A percentile compares a stretch with the other conserved stretches of the same genome.
Conservation (phyloP, 2,888 invertebrate species). For the Metacarcinus magister region DNA sequence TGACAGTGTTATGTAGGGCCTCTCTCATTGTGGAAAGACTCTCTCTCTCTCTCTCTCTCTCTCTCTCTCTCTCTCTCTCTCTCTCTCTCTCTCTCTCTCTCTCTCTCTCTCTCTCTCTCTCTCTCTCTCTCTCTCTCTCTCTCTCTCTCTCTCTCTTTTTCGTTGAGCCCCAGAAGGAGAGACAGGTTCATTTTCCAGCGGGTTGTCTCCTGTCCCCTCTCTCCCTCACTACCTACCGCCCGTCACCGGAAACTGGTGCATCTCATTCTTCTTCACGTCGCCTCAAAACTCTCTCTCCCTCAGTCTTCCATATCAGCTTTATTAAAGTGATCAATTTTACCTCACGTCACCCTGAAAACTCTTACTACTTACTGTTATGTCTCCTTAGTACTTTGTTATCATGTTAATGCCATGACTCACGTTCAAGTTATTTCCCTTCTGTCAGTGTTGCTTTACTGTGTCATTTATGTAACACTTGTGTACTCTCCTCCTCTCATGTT, state of each 20-base stretch:
- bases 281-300: not conserved
- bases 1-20: not conserved
- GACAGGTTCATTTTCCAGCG: slow-evolving; percentile 44
- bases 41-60: slow-evolving; percentile 29
- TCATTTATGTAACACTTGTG: too few species aligned
- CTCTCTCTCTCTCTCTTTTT: not conserved
- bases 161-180: not conserved
- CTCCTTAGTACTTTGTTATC: too few species aligned
- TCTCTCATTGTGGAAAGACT: not conserved
- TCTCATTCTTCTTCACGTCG: not conserved
- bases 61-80: slow-evolving; percentile 53
- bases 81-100: not conserved
- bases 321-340: not conserved
- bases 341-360: too few species aligned
- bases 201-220: not conserved
- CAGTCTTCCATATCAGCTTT: not conserved
- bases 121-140: slow-evolving; percentile 53
- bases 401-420: too few species aligned
- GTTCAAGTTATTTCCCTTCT: too few species aligned
- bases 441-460: too few species aligned
- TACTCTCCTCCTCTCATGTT: too few species aligned
- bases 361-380: too few species aligned
- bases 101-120: slow-evolving; percentile 43
- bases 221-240: not conserved
- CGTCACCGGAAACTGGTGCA: not conserved